These are phyloP conservation scores for Buathra laborator DNA, from an alignment of 2,888 invertebrate genomes.

Conservation along the genomic window DNA sequence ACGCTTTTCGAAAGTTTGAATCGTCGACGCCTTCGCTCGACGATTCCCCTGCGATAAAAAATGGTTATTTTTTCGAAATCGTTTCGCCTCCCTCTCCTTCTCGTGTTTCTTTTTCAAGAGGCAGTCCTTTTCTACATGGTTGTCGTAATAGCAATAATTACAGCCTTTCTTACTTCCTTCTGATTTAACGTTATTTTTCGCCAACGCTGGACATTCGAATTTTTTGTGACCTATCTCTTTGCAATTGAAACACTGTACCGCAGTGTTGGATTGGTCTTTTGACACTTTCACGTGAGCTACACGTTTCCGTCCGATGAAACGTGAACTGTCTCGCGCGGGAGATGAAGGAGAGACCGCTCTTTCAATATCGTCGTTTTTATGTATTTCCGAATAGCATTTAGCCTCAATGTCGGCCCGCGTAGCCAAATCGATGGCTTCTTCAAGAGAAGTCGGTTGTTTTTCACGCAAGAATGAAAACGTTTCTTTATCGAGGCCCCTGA, in stretches of 20 bases:
- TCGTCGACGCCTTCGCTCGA: conserved; percentile 8
- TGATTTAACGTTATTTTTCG: not conserved
- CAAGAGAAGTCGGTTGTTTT: not conserved
- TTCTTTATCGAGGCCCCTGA: conserved; percentile 13
- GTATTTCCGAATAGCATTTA: not conserved
- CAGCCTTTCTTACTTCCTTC: not conserved
- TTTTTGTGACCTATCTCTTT: not conserved
- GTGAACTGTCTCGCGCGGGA: not conserved
- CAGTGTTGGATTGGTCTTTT: not conserved
- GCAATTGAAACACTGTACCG: not conserved
- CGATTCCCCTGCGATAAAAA: conserved; percentile 19
- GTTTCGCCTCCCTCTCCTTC: not conserved
- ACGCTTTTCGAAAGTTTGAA: conserved; percentile 26
- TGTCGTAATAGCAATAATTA: not conserved
- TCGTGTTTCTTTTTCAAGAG: not conserved
- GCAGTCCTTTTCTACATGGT: not conserved
- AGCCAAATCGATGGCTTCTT: not conserved
- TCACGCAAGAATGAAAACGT: not conserved
- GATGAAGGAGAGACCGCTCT: not conserved
- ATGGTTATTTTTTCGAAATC: not conserved
- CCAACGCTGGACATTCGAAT: not conserved
- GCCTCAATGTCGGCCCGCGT: not conserved
- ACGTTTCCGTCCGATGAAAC: not conserved
- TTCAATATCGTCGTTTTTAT: not conserved
- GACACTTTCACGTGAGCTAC: not conserved